Evolutionary conservation across 2,113 vertebrate species (phyloP).

Genomic region (Brachyistius frenatus): DNA sequence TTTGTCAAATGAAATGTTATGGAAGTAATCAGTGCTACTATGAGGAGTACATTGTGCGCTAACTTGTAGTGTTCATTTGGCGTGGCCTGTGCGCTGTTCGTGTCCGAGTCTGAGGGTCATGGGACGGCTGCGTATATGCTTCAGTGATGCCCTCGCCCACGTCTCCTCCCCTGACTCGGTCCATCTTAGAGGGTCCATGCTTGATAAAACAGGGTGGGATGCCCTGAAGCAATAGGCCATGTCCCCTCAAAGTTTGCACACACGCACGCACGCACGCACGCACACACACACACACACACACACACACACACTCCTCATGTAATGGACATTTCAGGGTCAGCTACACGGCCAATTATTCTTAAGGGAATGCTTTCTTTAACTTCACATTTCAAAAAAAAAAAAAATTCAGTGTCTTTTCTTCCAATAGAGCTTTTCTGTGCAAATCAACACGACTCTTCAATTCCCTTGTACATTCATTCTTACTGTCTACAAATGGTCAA

Average conservation of each 20-base stretch:
- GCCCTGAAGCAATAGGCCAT: constrained; percentile 72
- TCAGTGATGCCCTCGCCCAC: constrained; percentile 32
- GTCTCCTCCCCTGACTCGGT: constrained; percentile 39
- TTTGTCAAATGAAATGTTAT: constrained; percentile 8
- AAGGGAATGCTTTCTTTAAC: constrained; percentile 12
- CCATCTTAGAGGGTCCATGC: constrained; percentile 50
- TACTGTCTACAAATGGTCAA: not conserved
- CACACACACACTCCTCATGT: constrained; percentile 18
- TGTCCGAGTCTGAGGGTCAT: constrained; percentile 42
- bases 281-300: not conserved
- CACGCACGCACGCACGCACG: not conserved
- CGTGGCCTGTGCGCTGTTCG: not conserved
- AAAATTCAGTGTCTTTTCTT: not conserved
- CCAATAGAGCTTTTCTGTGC: not conserved
- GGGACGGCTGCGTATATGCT: constrained; percentile 27
- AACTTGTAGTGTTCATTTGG: not conserved
- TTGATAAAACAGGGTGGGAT: constrained; percentile 53
- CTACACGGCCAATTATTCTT: not conserved
- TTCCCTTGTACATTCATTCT: not conserved
- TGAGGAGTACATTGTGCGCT: constrained; percentile 13
- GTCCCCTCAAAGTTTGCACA: constrained; percentile 42
- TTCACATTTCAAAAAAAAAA: not conserved
- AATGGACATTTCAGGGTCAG: constrained; percentile 70
- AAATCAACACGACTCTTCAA: not conserved
- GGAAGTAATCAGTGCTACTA: constrained; percentile 6